Evolutionary conservation across 1,140 invertebrate genomes (phyloP).

Genomic region (Melitaea cinxia): DNA sequence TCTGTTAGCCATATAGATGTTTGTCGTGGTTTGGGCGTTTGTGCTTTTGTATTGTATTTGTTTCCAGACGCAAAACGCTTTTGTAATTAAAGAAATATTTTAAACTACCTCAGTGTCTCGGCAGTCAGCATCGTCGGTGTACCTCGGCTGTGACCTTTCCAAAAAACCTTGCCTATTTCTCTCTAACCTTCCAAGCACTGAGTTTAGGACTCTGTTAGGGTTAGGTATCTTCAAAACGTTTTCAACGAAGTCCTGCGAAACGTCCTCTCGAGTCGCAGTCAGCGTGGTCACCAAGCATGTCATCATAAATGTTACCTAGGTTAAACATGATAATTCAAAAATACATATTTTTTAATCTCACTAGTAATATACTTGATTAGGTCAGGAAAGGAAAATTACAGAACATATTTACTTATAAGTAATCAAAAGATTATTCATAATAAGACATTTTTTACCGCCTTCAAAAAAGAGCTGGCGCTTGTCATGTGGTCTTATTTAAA

Average conservation of each 20-base stretch:
- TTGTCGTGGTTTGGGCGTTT: no score
- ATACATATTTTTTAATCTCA: not conserved
- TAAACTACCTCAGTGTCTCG: slow-evolving; percentile 41
- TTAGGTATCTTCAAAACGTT: slow-evolving; percentile 65
- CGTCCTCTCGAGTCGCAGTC: slow-evolving; percentile 47
- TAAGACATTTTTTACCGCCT: no score
- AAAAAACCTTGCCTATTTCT: slow-evolving; percentile 45
- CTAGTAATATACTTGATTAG: no score
- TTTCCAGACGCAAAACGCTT: no score
- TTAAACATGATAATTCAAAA: not conserved
- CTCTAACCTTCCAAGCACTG: slow-evolving; percentile 59
- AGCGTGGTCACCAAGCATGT: slow-evolving; percentile 40
- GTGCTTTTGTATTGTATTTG: no score
- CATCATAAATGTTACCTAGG: slow-evolving; percentile 47
- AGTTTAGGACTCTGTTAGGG: slow-evolving; percentile 61
- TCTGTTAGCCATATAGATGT: no score
- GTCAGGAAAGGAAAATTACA: no score
- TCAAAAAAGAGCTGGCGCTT: no score
- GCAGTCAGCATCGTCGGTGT: slow-evolving; percentile 50
- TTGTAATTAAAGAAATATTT: no score
- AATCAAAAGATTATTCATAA: no score
- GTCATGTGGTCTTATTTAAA: no score
- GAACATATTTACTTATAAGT: no score
- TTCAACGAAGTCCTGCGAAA: slow-evolving; percentile 58
- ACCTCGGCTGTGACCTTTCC: slow-evolving; percentile 27